Evolutionary conservation across 35 echinoderm and acorn worm species (phyloP), one percentile per base, ranked within the genome.

Genomic region (Eucidaris tribuloides): DNA sequence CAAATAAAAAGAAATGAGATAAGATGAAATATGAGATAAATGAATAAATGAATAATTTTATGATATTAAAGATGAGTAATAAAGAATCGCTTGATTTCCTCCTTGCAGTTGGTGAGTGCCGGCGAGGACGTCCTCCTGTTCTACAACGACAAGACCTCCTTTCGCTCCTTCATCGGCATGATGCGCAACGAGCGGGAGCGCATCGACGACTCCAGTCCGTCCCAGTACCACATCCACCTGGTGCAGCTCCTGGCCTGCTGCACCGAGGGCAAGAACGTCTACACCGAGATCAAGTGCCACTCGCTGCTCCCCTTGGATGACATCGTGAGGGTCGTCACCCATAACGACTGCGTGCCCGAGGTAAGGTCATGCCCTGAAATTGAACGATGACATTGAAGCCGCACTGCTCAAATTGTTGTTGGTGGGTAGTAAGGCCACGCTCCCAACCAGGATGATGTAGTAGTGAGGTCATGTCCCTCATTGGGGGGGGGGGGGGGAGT

Each of bases 201-300:
- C 4, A 62, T 85, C 28, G 96, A 99, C 46, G 76, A 85, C 19
- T 62, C 62, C 66, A 93, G 91, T 45, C 87, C 86, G 18, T 88
- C 87, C 20, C 81, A 93, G 82, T 99, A 99, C 48, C 96, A 99
- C 79, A 99, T 99, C 82, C 87, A 99, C 57, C 90, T 99, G 24
- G 96, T 99, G 23, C 86, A 93, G 23, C 87, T 99, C 3, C 79
- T 93, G 30, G 90, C 96, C 30, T 99, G 91, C 83, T 99, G 96
- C 44, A 99, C 96, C 5, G 90, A 99, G 41, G 96, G 96, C 27
- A 99, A 99, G 90, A 99, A 99, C 42, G 96, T 99, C 57, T 93
- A 89, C 68, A 99, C 96, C 19, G 96, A 99, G 84, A 99, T 99
- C 86, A 99, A 99, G 50, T 93, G 96, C 58, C 91, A 99, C 39